Base-by-base conservation (phyloP, 2,797 vertebrate species). In the Enteromius viviparus region DNA sequence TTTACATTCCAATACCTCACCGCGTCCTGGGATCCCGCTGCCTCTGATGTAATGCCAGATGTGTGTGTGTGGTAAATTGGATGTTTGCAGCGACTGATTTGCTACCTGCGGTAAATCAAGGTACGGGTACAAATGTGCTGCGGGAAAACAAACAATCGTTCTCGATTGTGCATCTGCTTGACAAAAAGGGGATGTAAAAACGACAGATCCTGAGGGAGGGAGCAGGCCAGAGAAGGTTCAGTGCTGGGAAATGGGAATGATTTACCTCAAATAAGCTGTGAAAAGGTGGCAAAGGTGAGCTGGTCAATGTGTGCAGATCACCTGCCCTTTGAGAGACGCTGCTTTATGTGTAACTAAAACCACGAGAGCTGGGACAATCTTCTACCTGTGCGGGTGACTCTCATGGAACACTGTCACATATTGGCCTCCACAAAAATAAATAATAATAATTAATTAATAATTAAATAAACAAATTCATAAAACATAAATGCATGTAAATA, bases 1-100 rank as follows among this genome's bases (percentile, higher is more conserved):
- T 88, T 87, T 84, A 77, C 76, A 80, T 82, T 80, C 78, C 83
- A 88, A 87, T 87, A 76, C 83, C 68, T 51, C 72, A 21, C n/a
- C 7, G 42, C 64, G 58, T 69, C 68, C 70, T 69, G 42, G 60
- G 76, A 77, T 62, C 76, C 51, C 47, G 55, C 79, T 77, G 70
- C 64, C n/a, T 75, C 49, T 79, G 84, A 84, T 75, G 81, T 80
- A 8, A 68, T 29, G 65, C 71, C 64, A 71, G 40, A 21, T 78
- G 77, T 70, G 68, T 76, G 76, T 55, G 58, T 53, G 58, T 64
- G 81, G 26, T 79, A 83, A 87, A 85, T 80, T 77, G 74, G 78
- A 85, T 87, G 86, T 85, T 85, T 84, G 62, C 75, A 74, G 77
- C 19, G 55, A 26, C 58, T 65, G 1, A 75, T 74, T 82, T n/a